A percentile compares a stretch with the other conserved stretches of the same genome.
phyloP scores from a whole-genome alignment of 2,888 invertebrate species.

The Drosophila heteroneura region DNA sequence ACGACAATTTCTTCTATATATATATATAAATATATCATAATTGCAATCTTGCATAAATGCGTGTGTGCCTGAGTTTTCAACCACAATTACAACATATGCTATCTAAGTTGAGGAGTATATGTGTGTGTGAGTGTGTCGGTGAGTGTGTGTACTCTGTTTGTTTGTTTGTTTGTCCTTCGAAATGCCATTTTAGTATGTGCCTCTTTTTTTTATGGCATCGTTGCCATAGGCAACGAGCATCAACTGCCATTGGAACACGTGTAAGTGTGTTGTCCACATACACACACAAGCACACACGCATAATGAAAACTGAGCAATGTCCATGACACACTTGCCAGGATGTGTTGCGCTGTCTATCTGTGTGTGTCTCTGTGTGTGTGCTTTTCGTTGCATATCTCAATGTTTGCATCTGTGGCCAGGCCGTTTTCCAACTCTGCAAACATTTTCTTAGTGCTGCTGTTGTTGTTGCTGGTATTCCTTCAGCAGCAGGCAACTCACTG shows the following conservation, averaged over 20 bases:
- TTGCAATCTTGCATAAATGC: constrained; percentile 78
- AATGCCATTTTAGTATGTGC: constrained; percentile 71
- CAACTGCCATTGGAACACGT: constrained; percentile 59
- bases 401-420: constrained; percentile 71
- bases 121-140: constrained; percentile 9
- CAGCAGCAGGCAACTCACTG: constrained; percentile 61
- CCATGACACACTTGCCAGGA: constrained; percentile 73
- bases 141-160: constrained; percentile 38
- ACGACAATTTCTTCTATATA: constrained; percentile 59
- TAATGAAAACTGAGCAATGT: constrained; percentile 59
- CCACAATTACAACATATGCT: constrained; percentile 58
- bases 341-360: constrained; percentile 4
- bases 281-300: constrained; percentile 23
- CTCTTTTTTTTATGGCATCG: constrained; percentile 62
- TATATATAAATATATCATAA: constrained; percentile 71
- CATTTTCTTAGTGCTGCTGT: constrained; percentile 39
- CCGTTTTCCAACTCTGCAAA: constrained; percentile 53
- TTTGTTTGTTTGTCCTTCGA: constrained; percentile 81
- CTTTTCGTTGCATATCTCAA: constrained; percentile 73
- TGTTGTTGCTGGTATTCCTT: constrained; percentile 20
- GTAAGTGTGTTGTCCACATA: constrained; percentile 60
- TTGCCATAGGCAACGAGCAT: constrained; percentile 33
- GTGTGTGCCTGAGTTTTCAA: constrained; percentile 61
- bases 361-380: constrained; percentile 33
- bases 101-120: constrained; percentile 6